These are phyloP conservation scores for Scrobipalpa costella DNA, from an alignment of 2,888 invertebrate genomes.

Conservation along the genomic window DNA sequence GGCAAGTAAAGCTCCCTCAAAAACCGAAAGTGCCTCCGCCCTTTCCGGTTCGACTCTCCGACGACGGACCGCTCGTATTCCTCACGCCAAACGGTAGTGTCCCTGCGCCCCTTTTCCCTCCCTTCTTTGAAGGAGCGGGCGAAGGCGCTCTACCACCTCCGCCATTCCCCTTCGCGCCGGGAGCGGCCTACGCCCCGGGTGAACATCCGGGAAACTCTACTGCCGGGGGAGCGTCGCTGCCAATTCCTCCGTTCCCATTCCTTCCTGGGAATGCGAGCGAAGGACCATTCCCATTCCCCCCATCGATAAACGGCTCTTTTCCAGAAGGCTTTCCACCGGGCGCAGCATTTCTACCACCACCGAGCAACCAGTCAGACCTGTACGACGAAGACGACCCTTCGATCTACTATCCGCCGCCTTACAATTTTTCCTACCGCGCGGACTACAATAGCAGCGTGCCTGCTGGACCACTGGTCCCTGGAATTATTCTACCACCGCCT, in stretches of 20 bases:
- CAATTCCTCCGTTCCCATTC: constrained; percentile 84
- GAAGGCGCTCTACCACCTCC: constrained; percentile 76
- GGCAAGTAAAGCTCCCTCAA: constrained; percentile 91
- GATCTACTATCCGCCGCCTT: constrained; percentile 94
- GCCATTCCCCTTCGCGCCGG: constrained; percentile 82
- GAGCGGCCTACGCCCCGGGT: constrained; percentile 78
- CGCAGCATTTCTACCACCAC: constrained; percentile 83
- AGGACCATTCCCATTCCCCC: constrained; percentile 78
- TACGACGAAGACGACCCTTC: constrained; percentile 96
- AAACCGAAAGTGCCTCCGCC: constrained; percentile 94
- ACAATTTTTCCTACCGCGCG: constrained; percentile 91
- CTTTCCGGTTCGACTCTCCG: constrained; percentile 94
- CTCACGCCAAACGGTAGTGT: constrained; percentile 89
- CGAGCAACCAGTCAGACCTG: constrained; percentile 87
- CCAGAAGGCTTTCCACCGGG: constrained; percentile 80
- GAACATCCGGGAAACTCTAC: constrained; percentile 84
- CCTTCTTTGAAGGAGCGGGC: constrained; percentile 84
- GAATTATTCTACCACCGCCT: constrained; percentile 93
- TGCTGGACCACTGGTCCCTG: constrained; percentile 93
- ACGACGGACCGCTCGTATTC: constrained; percentile 93
- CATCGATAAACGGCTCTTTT: constrained; percentile 81
- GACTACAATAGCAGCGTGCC: constrained; percentile 89
- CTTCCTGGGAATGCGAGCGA: constrained; percentile 81
- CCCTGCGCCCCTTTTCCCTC: constrained; percentile 85
- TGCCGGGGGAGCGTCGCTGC: constrained; percentile 84